phyloP scores from a whole-genome alignment of 2,888 invertebrate species.

The Melanotus villosus region DNA sequence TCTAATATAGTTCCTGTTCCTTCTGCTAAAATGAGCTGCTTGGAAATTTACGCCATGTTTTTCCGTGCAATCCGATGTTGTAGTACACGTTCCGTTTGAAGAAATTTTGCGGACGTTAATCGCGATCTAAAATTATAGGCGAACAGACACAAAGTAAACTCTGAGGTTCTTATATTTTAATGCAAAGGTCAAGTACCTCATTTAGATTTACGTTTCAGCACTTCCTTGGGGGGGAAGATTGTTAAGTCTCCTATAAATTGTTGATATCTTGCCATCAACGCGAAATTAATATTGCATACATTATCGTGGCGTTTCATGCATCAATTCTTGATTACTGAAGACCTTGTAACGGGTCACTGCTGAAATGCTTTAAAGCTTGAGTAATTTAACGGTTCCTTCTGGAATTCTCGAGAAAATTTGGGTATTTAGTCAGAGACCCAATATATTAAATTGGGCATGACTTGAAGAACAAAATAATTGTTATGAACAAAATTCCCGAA shows the following conservation, averaged over 20 bases:
- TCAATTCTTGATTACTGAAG: neutral
- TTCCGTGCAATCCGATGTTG: neutral
- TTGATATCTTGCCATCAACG: slow-evolving; percentile 8
- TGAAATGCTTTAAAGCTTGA: too few species aligned
- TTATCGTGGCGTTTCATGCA: slow-evolving; percentile 3
- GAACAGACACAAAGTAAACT: neutral
- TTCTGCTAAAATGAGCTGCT: neutral
- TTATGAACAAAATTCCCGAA: too few species aligned
- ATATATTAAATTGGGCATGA: too few species aligned
- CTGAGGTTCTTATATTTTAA: neutral
- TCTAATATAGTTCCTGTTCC: slow-evolving; percentile 22
- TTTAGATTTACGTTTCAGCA: neutral
- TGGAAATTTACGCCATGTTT: neutral
- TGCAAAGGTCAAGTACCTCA: slow-evolving; percentile 6
- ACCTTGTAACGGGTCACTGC: too few species aligned
- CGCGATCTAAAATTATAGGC: slow-evolving; percentile 1
- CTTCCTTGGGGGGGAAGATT: neutral
- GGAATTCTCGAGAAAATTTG: too few species aligned
- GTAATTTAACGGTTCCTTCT: too few species aligned
- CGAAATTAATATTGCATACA: slow-evolving; percentile 13
- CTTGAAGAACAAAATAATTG: too few species aligned
- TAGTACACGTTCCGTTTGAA: neutral
- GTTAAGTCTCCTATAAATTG: slow-evolving; percentile 5
- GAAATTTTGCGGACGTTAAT: neutral
- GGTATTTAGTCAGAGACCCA: too few species aligned